Base-by-base conservation (phyloP, 1,140 invertebrate genomes). In the Drosophila ambigua region DNA sequence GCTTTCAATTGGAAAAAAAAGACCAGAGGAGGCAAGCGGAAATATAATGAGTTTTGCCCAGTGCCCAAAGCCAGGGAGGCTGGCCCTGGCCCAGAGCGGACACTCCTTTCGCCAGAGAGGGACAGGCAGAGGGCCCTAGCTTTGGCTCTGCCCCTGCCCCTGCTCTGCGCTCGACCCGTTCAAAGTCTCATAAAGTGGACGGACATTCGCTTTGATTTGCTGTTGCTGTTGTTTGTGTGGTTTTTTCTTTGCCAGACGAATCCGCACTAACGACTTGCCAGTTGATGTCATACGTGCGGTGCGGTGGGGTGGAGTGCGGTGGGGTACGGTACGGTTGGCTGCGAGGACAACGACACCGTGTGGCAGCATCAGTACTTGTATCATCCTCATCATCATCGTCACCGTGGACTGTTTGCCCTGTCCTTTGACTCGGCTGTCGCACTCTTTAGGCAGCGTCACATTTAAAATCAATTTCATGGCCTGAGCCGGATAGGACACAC, bases 131-230 rank as follows among this genome's bases (percentile, higher is more conserved):
- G 35, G 50, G 35, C 11, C 13, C 26, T 13, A 2, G 11, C 35
- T 13, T 13, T 13, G 4, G 35, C 35, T 39, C 11, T 39, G 35
- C 11, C 31, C 11, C 31, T 11, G 31, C 8, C 31, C 4, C 31
- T 35, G 8, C 31, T 20, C 20, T 20, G 20, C 20, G 20, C 20
- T 35, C 31, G 2, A 0, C 35, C 81, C 72, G 82, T 67, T 76
- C 58, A 78, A 71, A 77, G 65, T 72, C 83, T 63, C 83, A 79
- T 88, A 88, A 88, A 77, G 84, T 73, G 88, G 83, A 88, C 77
- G 84, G 83, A 89, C 83, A 88, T 68, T 83, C 79, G 68, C 84
- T 88, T 88, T 88, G 83, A 88, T 88, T 88, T 83, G 74, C 63
- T 66, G 24, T 43, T 15, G 55, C 60, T 57, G 74, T 51, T 78